Evolutionary conservation across 2,888 invertebrate genomes (phyloP).

Genomic region (Atethmia centrago): DNA sequence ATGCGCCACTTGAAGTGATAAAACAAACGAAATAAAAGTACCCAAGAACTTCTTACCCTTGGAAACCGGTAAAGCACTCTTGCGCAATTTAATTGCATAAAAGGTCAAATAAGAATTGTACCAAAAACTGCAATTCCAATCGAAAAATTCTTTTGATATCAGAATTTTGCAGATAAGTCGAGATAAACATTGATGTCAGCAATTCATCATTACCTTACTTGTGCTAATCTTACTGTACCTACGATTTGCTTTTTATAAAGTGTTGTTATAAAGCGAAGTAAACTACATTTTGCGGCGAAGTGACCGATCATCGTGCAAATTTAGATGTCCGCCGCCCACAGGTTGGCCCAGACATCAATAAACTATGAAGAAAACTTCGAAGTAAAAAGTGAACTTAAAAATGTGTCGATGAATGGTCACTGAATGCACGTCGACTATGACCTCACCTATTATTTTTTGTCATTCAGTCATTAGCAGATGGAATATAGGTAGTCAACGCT

Average conservation of each 20-base stretch:
- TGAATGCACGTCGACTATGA: constrained; percentile 73
- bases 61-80: constrained; percentile 60
- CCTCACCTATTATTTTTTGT: constrained; percentile 80
- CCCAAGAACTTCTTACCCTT: constrained; percentile 59
- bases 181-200: constrained; percentile 67
- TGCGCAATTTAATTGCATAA: constrained; percentile 54
- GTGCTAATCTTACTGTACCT: constrained; percentile 18
- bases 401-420: constrained; percentile 67
- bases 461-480: constrained; percentile 79
- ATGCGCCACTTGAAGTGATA: constrained; percentile 65
- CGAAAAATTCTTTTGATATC: constrained; percentile 16
- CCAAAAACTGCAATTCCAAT: constrained; percentile 10
- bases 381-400: constrained; percentile 63
- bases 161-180: constrained; percentile 63
- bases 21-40: constrained; percentile 59
- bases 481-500: constrained; percentile 51
- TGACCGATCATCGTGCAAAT: constrained; percentile 70
- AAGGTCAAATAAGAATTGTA: constrained; percentile 46
- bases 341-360: constrained; percentile 69
- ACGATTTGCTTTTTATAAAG: constrained; percentile 71
- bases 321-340: constrained; percentile 73
- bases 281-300: constrained; percentile 62
- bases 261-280: constrained; percentile 61
- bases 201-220: constrained; percentile 50
- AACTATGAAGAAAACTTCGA: constrained; percentile 65